Conservation (phyloP, 2,888 invertebrate genomes). For the Lordiphosa andalusiaca region DNA sequence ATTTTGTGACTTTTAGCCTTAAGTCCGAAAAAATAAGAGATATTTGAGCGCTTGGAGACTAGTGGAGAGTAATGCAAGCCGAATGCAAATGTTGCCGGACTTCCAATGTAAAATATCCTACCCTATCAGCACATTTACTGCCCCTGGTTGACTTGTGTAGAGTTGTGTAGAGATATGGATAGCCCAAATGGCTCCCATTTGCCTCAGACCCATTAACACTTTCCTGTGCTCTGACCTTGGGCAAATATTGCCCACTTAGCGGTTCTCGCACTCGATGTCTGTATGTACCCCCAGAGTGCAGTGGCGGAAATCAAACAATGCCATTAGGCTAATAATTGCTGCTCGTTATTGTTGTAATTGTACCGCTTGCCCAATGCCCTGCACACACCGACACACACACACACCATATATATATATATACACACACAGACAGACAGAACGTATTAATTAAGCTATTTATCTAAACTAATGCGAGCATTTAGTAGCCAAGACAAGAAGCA, state of each 20-base stretch:
- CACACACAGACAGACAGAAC: conserved; percentile 42
- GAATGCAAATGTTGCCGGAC: too few species aligned
- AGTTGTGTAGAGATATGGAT: background rate
- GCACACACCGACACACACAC: conserved; percentile 1
- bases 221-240: conserved; percentile 2
- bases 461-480: conserved; percentile 75
- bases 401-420: too few species aligned
- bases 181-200: background rate
- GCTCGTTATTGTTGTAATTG: conserved; percentile 70
- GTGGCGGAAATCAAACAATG: conserved; percentile 66
- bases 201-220: conserved; percentile 18
- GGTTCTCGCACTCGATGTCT: conserved; percentile 15
- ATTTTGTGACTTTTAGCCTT: too few species aligned
- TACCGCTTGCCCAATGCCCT: conserved; percentile 32
- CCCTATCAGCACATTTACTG: background rate
- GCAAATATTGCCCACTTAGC: conserved; percentile 37
- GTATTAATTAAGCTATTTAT: conserved; percentile 75
- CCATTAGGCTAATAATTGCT: conserved; percentile 69
- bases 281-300: conserved; percentile 31
- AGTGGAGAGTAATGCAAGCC: too few species aligned
- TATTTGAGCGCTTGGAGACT: background rate
- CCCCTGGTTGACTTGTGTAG: background rate
- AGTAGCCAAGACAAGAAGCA: conserved; percentile 72
- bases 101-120: too few species aligned
- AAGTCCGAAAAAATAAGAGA: background rate